Percentiles rank a stretch among this genome's conserved stretches.
Evolutionary conservation across 2,888 invertebrate species (phyloP).

Genomic region (Deladenus siricidicola): DNA sequence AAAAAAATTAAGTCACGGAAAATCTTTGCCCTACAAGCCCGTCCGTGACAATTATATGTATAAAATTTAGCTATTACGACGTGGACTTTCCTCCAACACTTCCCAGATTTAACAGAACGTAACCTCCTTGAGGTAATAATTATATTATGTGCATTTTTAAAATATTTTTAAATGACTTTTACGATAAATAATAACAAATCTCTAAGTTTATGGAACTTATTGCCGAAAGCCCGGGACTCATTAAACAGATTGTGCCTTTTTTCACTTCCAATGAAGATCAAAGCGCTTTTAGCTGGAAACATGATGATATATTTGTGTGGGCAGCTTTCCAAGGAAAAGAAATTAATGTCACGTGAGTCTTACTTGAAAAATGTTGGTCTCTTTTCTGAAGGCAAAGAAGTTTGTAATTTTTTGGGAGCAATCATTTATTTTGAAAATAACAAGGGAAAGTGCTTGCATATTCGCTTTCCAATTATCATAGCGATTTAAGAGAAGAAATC

Average conservation of each 20-base stretch:
- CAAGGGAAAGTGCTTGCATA: neutral
- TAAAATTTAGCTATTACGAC: slow-evolving; percentile 3
- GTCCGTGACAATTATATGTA: no score
- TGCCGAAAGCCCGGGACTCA: neutral
- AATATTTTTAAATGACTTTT: neutral
- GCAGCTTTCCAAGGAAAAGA: slow-evolving; percentile 21
- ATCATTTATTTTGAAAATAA: neutral
- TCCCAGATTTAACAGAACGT: neutral
- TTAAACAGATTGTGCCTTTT: slow-evolving; percentile 9
- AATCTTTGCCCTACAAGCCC: no score
- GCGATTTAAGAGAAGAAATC: slow-evolving; percentile 10
- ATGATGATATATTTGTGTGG: slow-evolving; percentile 25
- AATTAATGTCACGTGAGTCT: slow-evolving; percentile 13
- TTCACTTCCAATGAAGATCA: slow-evolving; percentile 11
- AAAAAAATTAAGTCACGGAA: neutral
- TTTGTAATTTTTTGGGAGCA: slow-evolving; percentile 5
- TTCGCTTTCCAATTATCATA: neutral
- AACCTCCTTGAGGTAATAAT: neutral
- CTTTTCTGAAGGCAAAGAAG: slow-evolving; percentile 14
- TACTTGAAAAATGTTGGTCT: neutral
- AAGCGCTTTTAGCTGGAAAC: slow-evolving; percentile 22
- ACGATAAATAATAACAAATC: neutral
- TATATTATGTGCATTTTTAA: neutral
- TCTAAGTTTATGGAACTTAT: slow-evolving; percentile 5
- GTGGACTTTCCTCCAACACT: slow-evolving; percentile 4